These are phyloP conservation scores for Cephus spinipes DNA, from an alignment of 2,888 invertebrate species.

Conservation along the genomic window DNA sequence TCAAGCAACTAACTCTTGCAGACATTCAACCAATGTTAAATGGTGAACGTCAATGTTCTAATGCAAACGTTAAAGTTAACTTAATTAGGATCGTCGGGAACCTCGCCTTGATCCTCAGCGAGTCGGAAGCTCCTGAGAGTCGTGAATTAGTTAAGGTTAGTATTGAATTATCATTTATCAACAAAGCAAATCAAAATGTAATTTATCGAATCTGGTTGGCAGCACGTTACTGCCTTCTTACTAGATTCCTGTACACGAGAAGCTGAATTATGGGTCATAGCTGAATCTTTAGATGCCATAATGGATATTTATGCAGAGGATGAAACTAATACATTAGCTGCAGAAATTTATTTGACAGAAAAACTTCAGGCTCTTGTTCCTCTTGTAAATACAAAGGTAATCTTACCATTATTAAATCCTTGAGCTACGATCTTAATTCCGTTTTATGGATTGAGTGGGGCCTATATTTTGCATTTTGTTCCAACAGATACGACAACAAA, in stretches of 20 bases:
- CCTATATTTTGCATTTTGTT: slow-evolving; percentile 22
- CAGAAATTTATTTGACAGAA: slow-evolving; percentile 74
- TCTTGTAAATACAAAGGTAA: slow-evolving; percentile 76
- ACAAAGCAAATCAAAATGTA: not conserved
- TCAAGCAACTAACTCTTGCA: slow-evolving; percentile 70
- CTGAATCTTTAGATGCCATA: slow-evolving; percentile 80
- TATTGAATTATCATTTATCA: slow-evolving; percentile 1
- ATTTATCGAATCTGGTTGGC: not conserved
- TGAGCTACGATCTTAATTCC: not conserved
- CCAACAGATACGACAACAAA: slow-evolving; percentile 75
- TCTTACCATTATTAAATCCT: not conserved
- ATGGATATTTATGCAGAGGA: slow-evolving; percentile 85
- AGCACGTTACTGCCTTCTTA: slow-evolving; percentile 72
- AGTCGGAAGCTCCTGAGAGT: slow-evolving; percentile 25
- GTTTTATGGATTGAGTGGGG: not conserved
- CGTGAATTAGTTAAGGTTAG: slow-evolving; percentile 48
- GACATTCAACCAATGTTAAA: slow-evolving; percentile 70
- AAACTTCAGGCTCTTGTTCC: slow-evolving; percentile 72
- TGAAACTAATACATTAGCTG: slow-evolving; percentile 75
- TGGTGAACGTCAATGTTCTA: slow-evolving; percentile 43
- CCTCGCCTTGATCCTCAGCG: slow-evolving; percentile 44
- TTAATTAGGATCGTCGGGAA: slow-evolving; percentile 52
- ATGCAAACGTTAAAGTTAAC: slow-evolving; percentile 48
- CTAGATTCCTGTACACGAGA: slow-evolving; percentile 73
- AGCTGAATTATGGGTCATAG: slow-evolving; percentile 77